Percentiles rank a stretch among this genome's conserved stretches.
These are phyloP conservation scores for Drosophila cognata DNA, from an alignment of 2,888 invertebrate species.

Conservation along the genomic window DNA sequence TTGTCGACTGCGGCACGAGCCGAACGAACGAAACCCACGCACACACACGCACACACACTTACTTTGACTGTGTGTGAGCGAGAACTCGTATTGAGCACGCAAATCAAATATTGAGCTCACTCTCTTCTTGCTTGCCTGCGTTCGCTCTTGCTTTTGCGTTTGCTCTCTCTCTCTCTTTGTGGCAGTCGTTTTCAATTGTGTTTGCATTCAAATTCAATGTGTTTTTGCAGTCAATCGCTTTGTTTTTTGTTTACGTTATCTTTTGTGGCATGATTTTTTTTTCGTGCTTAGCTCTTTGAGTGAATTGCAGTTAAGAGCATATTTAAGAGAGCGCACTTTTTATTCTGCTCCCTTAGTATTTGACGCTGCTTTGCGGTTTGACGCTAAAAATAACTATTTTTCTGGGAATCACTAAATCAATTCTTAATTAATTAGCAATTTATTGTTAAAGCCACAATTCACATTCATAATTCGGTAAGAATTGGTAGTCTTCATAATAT, in stretches of 20 bases:
- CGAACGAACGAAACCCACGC: constrained; percentile 12
- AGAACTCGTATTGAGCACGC: constrained; percentile 28
- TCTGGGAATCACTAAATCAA: not conserved
- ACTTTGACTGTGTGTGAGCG: not conserved
- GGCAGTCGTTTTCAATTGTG: constrained; percentile 42
- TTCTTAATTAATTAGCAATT: not conserved
- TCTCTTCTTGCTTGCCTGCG: constrained; percentile 1
- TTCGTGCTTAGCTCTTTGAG: constrained; percentile 15
- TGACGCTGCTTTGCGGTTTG: not conserved
- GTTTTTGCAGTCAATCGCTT: constrained; percentile 44
- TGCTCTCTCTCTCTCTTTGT: constrained; percentile 2
- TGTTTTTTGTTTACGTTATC: constrained; percentile 58
- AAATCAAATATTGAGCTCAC: constrained; percentile 19
- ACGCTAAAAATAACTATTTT: not conserved
- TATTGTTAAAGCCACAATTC: not conserved
- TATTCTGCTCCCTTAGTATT: not conserved
- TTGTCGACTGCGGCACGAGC: constrained; percentile 28
- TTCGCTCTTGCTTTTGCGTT: constrained; percentile 2
- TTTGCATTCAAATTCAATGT: constrained; percentile 43
- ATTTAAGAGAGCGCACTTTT: constrained; percentile 23
- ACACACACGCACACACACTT: not conserved
- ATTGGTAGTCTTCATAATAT: not conserved
- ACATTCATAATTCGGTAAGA: not conserved
- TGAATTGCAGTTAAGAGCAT: not conserved
- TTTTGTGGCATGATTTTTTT: constrained; percentile 23